Evolutionary conservation across 2,113 vertebrate genomes (phyloP), one percentile per base, ranked within the genome.

Genomic region (Junco hyemalis): DNA sequence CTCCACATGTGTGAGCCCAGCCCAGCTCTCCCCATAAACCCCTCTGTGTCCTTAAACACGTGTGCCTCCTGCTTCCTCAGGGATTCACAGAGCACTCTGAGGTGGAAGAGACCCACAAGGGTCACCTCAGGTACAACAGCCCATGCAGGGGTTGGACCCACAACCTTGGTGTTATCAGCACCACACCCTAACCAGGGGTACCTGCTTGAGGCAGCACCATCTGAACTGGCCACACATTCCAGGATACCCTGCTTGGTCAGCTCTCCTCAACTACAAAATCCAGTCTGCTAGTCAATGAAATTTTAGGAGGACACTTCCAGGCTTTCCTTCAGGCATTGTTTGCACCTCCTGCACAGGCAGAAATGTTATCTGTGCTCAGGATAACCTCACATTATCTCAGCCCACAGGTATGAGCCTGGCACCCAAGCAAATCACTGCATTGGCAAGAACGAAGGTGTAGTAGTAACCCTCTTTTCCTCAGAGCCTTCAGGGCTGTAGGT

Each of bases 11-110:
- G 54, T 63, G 73, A 73, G 86, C 25, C 38, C 33, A 63, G 47
- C 51, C 5, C 53, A 16, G 16, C 24, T 53, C 23, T 59, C 64
- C 50, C 35, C 33, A 36, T 4, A 47, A 50, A 78, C 20, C 21
- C 23, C n/a, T 73, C 51, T 42, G 25, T 1, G 0, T 22, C 66
- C 79, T 88, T 61, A 44, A 64, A 61, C 38, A 69, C 0, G 0
- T 26, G 38, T 51, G 70, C 16, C n/a, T 93, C 35, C 12, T 0
- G 0, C 48, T 53, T 69, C 68, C 60, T 29, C 51, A 48, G 1
- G 12, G 42, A 42, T 42, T 31, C 50, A 48, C 12, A 23, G 50
- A 47, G 36, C 15, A 8, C 9, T 25, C 71, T n/a, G 47, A 31
- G 26, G 14, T 53, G 38, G 23, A 69, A 51, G 26, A 51, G 36